Conservation (phyloP, 2,888 invertebrate species). For the Chymomyza amoena region DNA sequence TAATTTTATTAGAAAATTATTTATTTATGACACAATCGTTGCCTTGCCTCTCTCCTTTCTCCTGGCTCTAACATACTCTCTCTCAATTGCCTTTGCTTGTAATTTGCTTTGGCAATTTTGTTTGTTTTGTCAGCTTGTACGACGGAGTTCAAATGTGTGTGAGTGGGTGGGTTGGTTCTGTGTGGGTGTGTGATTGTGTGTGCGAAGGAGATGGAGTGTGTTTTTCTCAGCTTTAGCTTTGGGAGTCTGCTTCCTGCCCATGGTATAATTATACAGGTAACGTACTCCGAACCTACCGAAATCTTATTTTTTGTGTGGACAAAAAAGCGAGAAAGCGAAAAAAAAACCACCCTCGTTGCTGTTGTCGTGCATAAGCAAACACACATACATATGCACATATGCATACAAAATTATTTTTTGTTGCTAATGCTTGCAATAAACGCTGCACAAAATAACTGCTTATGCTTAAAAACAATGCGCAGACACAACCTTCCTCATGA, state of each 20-base stretch:
- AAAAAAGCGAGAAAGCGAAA: too few species aligned
- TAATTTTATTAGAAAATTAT: constrained; percentile 63
- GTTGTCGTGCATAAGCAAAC: too few species aligned
- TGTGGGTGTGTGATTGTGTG: background rate
- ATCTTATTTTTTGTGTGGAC: too few species aligned
- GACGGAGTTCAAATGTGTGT: constrained; percentile 23
- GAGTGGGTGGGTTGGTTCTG: background rate
- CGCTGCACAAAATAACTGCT: too few species aligned
- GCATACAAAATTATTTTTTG: too few species aligned
- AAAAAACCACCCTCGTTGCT: too few species aligned
- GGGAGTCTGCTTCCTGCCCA: background rate
- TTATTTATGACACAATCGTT: constrained; percentile 45
- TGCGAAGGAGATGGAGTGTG: background rate
- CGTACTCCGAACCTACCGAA: too few species aligned
- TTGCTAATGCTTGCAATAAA: too few species aligned
- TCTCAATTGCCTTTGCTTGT: background rate
- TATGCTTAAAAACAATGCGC: too few species aligned
- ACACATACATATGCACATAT: too few species aligned
- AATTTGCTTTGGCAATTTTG: background rate
- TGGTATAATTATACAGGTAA: too few species aligned
- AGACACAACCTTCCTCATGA: too few species aligned
- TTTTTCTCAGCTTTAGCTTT: constrained; percentile 6
- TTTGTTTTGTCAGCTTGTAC: background rate
- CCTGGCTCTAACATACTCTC: background rate
- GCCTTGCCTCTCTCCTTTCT: constrained; percentile 4